These are phyloP conservation scores for Protobothrops flavoviridis DNA, from an alignment of 2,113 vertebrate species.

Conservation along the genomic window DNA sequence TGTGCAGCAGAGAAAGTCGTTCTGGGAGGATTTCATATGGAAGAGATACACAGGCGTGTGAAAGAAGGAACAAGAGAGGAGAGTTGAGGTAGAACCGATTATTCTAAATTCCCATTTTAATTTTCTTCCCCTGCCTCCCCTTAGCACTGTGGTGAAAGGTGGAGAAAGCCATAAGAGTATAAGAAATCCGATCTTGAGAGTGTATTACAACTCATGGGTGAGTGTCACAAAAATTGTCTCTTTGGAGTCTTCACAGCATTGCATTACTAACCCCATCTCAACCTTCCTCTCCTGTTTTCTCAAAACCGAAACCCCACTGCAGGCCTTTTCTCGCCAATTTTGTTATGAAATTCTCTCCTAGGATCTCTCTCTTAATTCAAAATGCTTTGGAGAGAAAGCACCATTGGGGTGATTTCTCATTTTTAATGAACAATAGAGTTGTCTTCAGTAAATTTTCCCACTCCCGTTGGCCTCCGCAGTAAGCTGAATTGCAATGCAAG, in stretches of 20 bases:
- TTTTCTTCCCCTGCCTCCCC: background rate
- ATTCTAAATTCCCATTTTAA: background rate
- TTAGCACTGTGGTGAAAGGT: constrained; percentile 82
- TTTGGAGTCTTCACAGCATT: background rate
- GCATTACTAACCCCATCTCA: background rate
- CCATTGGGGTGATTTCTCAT: background rate
- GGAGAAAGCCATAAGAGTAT: constrained; percentile 86
- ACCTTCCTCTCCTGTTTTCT: background rate
- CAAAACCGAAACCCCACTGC: background rate
- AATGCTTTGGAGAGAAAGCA: background rate
- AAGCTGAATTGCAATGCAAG: background rate
- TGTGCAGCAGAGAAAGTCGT: background rate
- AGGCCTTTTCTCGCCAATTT: background rate
- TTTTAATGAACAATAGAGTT: background rate
- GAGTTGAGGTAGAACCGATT: background rate
- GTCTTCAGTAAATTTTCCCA: background rate
- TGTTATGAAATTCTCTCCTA: background rate
- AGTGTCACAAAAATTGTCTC: constrained; percentile 12
- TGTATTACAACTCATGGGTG: constrained; percentile 88
- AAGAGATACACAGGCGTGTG: background rate
- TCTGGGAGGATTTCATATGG: background rate
- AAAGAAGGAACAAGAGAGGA: background rate
- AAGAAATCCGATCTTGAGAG: constrained; percentile 79
- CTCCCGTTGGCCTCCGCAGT: background rate
- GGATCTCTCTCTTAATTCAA: no score